These are phyloP conservation scores for Zosterops hypoxanthus DNA, from an alignment of 2,113 vertebrate genomes.

Conservation along the genomic window DNA sequence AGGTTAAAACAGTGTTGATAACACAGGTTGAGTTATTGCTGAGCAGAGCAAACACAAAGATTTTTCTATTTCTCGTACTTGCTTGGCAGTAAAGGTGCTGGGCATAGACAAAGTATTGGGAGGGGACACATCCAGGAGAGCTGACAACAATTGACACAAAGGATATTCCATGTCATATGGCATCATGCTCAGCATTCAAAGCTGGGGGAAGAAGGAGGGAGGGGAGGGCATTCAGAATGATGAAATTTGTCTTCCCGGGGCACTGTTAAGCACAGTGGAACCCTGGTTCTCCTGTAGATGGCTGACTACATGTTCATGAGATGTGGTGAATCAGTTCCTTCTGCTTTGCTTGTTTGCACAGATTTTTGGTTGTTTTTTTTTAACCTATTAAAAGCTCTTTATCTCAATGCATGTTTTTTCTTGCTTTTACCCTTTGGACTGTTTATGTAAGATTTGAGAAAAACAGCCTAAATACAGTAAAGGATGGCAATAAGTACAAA, in stretches of 20 bases:
- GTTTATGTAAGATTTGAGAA: background rate
- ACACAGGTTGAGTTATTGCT: background rate
- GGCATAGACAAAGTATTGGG: accelerated
- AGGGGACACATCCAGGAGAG: accelerated
- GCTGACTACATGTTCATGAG: background rate
- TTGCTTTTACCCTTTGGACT: background rate
- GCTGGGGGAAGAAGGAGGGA: background rate
- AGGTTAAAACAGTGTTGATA: background rate
- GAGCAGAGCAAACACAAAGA: background rate
- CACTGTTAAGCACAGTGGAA: background rate
- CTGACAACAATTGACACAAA: background rate
- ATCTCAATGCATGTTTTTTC: background rate
- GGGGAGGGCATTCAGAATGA: background rate
- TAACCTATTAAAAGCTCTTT: background rate
- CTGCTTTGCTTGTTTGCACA: background rate
- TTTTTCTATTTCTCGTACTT: background rate
- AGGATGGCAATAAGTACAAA: background rate
- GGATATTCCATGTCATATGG: background rate
- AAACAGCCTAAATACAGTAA: background rate
- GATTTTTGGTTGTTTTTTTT: too few species aligned
- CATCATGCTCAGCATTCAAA: background rate
- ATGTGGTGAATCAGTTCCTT: background rate
- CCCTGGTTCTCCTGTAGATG: background rate
- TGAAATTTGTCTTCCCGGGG: background rate
- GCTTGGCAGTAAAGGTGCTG: background rate